Evolutionary conservation across 2,797 vertebrate genomes (phyloP).

Genomic region (Euphonia xanthogaster): DNA sequence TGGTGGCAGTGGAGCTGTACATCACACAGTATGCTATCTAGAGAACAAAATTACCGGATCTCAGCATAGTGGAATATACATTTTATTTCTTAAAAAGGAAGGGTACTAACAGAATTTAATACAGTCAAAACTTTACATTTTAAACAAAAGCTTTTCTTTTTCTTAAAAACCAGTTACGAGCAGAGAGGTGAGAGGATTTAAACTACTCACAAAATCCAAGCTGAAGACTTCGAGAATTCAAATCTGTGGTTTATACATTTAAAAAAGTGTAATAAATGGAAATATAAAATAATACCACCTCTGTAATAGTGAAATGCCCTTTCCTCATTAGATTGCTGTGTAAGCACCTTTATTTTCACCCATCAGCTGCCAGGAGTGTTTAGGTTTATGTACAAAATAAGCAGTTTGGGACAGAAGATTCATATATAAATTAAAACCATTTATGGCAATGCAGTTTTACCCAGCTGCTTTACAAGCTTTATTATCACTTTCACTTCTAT

Average conservation of each 20-base stretch:
- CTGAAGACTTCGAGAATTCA: slow-evolving; percentile 58
- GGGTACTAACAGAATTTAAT: slow-evolving; percentile 69
- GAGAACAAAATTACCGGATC: slow-evolving; percentile 41
- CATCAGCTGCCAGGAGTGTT: slow-evolving; percentile 52
- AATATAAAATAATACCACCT: slow-evolving; percentile 66
- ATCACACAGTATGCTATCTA: not conserved
- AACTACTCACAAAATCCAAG: slow-evolving; percentile 65
- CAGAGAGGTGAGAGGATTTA: slow-evolving; percentile 63
- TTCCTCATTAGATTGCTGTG: slow-evolving; percentile 54
- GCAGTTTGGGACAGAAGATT: slow-evolving; percentile 37
- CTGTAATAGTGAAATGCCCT: slow-evolving; percentile 64
- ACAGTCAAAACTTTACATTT: slow-evolving; percentile 72
- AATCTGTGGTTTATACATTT: slow-evolving; percentile 64
- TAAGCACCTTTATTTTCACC: slow-evolving; percentile 66
- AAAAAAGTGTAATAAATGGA: slow-evolving; percentile 67
- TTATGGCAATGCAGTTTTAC: slow-evolving; percentile 38
- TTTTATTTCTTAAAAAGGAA: slow-evolving; percentile 73
- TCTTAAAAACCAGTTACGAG: slow-evolving; percentile 65
- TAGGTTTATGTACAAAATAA: slow-evolving; percentile 57
- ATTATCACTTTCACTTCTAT: not conserved
- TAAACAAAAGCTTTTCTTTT: slow-evolving; percentile 64
- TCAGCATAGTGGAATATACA: slow-evolving; percentile 66
- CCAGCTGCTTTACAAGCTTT: not conserved
- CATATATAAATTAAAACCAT: slow-evolving; percentile 36
- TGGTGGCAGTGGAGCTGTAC: not conserved